Percentiles rank a stretch among this genome's conserved stretches.
Conservation (phyloP, 2,113 vertebrate species). For the Ameiurus melas region DNA sequence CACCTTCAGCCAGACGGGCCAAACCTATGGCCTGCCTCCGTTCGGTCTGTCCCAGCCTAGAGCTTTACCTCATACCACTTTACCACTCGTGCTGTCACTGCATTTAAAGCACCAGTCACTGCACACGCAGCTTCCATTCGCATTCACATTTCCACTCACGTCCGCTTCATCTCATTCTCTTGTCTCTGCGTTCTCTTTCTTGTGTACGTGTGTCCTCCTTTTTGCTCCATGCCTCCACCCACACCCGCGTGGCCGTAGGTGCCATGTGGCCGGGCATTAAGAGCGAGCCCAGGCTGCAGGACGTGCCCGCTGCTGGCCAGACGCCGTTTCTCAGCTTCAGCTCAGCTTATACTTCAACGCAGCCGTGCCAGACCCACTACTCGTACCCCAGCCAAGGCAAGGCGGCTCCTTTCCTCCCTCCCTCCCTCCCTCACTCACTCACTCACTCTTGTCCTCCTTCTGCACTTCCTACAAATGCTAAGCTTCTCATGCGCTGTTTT, state of each 20-base stretch:
- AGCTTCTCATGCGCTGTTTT: conserved; percentile 3
- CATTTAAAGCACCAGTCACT: conserved; percentile 22
- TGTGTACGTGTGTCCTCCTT: conserved; percentile 26
- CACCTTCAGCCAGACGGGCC: conserved; percentile 87
- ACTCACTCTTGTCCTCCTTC: conserved; percentile 17
- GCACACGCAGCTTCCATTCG: conserved; percentile 43
- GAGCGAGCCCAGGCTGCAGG: conserved; percentile 94
- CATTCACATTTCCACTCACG: conserved; percentile 49
- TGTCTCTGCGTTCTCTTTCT: conserved; percentile 39
- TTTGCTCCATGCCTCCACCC: conserved; percentile 33
- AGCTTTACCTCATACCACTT: conserved; percentile 19
- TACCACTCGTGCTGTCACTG: conserved; percentile 25
- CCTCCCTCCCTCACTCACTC: conserved; percentile 36
- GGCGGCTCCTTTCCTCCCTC: conserved; percentile 48
- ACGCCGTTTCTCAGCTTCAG: conserved; percentile 97
- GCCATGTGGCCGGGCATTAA: conserved; percentile 99
- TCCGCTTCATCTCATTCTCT: conserved; percentile 52
- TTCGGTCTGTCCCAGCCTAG: conserved; percentile 82
- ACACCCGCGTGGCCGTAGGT: conserved; percentile 71
- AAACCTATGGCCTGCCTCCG: conserved; percentile 95
- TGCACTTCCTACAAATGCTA: neutral
- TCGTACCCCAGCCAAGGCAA: conserved; percentile 97
- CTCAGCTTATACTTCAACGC: conserved; percentile 91
- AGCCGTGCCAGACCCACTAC: conserved; percentile 92
- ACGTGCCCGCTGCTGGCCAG: conserved; percentile 92